Evolutionary conservation across 1,140 invertebrate species (phyloP).

Genomic region (Neuroterus valhalla): DNA sequence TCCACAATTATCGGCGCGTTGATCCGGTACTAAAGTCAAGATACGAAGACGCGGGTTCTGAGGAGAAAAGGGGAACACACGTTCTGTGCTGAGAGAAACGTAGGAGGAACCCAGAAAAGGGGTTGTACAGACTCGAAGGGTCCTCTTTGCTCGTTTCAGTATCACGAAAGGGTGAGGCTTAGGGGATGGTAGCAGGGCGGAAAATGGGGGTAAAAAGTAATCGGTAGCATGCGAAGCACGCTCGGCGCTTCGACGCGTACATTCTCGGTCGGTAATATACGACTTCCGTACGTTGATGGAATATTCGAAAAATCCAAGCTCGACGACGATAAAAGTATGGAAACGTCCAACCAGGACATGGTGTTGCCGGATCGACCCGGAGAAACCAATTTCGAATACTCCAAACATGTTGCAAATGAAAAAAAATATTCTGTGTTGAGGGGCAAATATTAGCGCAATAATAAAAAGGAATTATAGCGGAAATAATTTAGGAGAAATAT

Average conservation of each 20-base stretch:
- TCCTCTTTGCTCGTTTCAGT: background rate
- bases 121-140: conserved; percentile 21
- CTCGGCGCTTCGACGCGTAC: conserved; percentile 48
- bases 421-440: too few relatives aligned
- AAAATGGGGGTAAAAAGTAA: conserved; percentile 52
- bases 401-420: background rate
- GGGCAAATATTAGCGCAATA: background rate
- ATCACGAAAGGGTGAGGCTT: background rate
- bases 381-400: background rate
- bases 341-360: conserved; percentile 40
- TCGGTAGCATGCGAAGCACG: conserved; percentile 68
- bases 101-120: conserved; percentile 32
- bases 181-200: conserved; percentile 11
- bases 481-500: too few relatives aligned
- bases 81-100: background rate
- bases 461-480: background rate
- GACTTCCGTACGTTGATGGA: conserved; percentile 69
- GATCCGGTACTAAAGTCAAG: conserved; percentile 46
- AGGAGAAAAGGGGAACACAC: background rate
- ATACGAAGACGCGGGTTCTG: conserved; percentile 6
- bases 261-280: conserved; percentile 64
- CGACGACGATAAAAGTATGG: conserved; percentile 58
- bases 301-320: conserved; percentile 69
- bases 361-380: background rate
- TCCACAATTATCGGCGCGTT: conserved; percentile 29